Evolutionary conservation across 2,888 invertebrate genomes (phyloP).

Genomic region (Gari tellinella): DNA sequence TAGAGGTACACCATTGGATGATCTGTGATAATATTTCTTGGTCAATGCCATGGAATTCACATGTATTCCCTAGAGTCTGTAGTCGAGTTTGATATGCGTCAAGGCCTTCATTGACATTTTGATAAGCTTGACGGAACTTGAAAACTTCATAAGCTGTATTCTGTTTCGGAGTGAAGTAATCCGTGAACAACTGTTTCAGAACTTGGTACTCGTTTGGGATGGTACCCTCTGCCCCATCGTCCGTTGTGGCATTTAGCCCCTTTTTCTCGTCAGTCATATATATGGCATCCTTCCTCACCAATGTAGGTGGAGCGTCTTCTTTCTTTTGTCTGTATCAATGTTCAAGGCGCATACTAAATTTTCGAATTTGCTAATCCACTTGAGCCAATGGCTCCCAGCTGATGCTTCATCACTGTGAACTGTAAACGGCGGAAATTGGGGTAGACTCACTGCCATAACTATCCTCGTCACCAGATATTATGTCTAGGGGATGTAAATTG

Average conservation of each 20-base stretch:
- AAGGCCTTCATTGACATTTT: slow-evolving; percentile 29
- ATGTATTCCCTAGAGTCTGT: too few species aligned
- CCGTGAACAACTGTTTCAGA: slow-evolving; percentile 13
- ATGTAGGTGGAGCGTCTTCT: slow-evolving; percentile 22
- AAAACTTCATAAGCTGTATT: slow-evolving; percentile 25
- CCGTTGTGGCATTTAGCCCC: slow-evolving; percentile 7
- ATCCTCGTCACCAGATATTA: too few species aligned
- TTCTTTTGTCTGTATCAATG: slow-evolving; percentile 2
- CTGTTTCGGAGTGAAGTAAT: slow-evolving; percentile 37
- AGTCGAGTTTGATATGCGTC: slow-evolving; percentile 17
- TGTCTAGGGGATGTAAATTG: too few species aligned
- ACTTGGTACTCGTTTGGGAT: slow-evolving; percentile 24
- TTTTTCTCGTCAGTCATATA: slow-evolving; percentile 20
- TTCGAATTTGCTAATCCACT: slow-evolving; percentile 13
- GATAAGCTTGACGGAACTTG: slow-evolving; percentile 35
- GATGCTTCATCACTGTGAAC: slow-evolving; percentile 6
- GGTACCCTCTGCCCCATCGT: background rate
- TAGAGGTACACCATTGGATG: too few species aligned
- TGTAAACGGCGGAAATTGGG: slow-evolving; percentile 6
- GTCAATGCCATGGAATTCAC: too few species aligned
- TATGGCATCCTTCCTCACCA: too few species aligned
- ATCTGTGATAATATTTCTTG: too few species aligned
- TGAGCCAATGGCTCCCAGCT: background rate
- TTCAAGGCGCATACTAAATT: slow-evolving; percentile 5
- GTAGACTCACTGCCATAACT: too few species aligned